Conservation (phyloP, 2,113 vertebrate genomes). For the Hippolais icterina region DNA sequence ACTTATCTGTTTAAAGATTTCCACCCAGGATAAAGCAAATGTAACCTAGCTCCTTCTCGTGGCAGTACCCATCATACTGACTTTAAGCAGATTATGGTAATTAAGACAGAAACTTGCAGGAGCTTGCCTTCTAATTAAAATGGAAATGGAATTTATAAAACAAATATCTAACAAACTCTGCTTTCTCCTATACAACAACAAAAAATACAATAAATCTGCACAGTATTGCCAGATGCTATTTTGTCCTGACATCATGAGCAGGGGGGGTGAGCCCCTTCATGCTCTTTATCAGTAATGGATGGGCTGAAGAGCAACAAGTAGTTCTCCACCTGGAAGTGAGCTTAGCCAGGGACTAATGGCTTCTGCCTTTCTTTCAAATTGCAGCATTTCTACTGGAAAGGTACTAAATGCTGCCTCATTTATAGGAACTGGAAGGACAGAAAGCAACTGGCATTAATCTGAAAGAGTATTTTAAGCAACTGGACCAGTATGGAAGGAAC, state of each 20-base stretch:
- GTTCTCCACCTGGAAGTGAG: background rate
- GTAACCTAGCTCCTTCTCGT: slow-evolving; percentile 27
- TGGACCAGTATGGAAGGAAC: background rate
- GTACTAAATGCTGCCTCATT: background rate
- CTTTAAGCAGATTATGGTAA: slow-evolving; percentile 65
- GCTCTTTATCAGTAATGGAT: background rate
- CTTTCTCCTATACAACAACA: slow-evolving; percentile 5
- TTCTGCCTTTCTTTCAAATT: background rate
- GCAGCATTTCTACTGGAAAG: background rate
- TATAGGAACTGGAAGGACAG: background rate
- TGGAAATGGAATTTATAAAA: slow-evolving; percentile 67
- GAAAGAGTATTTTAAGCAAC: background rate
- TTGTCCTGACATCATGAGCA: background rate
- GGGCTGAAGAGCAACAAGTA: background rate
- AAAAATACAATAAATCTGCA: background rate
- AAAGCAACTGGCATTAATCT: background rate
- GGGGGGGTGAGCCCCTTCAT: background rate
- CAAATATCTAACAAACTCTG: slow-evolving; percentile 46
- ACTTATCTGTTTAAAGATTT: slow-evolving; percentile 56
- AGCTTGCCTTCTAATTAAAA: slow-evolving; percentile 70
- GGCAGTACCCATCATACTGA: slow-evolving; percentile 12
- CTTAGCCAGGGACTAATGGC: background rate
- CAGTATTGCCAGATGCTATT: background rate
- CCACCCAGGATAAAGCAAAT: background rate
- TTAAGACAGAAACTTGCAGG: slow-evolving; percentile 67